These are phyloP conservation scores for Scaptomyza tumidula DNA, from an alignment of 2,888 invertebrate species.

Conservation along the genomic window DNA sequence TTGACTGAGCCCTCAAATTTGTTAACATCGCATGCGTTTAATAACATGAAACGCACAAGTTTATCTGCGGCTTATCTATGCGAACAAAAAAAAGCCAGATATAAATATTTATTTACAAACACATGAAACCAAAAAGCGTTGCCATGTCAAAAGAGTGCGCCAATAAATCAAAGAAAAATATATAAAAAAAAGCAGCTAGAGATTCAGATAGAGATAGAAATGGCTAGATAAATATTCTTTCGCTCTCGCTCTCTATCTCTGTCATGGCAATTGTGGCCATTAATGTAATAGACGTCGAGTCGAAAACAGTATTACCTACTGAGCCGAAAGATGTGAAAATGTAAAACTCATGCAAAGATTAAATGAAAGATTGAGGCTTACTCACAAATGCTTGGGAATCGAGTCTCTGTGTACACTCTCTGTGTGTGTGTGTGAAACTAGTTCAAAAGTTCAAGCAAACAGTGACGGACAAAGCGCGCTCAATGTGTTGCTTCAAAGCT, in stretches of 20 bases:
- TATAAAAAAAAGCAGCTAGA: slow-evolving; percentile 21
- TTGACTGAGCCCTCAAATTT: slow-evolving; percentile 22
- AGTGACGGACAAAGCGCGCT: slow-evolving; percentile 32
- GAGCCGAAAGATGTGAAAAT: slow-evolving; percentile 65
- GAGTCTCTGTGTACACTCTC: background rate
- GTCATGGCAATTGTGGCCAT: slow-evolving; percentile 58
- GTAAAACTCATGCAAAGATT: slow-evolving; percentile 70
- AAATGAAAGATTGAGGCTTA: slow-evolving; percentile 51
- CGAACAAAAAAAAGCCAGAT: slow-evolving; percentile 28
- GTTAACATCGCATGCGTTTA: slow-evolving; percentile 27
- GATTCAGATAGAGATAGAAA: slow-evolving; percentile 27
- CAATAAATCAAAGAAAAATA: slow-evolving; percentile 47
- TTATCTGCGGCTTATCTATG: slow-evolving; percentile 45
- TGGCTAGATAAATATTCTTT: slow-evolving; percentile 26
- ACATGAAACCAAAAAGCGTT: slow-evolving; percentile 12
- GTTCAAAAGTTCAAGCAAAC: slow-evolving; percentile 80
- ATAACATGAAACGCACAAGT: slow-evolving; percentile 29
- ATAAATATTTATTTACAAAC: slow-evolving; percentile 24
- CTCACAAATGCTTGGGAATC: slow-evolving; percentile 31
- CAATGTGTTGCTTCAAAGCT: slow-evolving; percentile 12
- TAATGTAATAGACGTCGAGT: slow-evolving; percentile 55
- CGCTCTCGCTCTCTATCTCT: slow-evolving; percentile 9
- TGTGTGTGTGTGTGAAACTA: slow-evolving; percentile 64
- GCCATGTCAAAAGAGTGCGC: slow-evolving; percentile 21
- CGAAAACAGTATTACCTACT: slow-evolving; percentile 34